A percentile compares a stretch with the other conserved stretches of the same genome.
phyloP scores from a whole-genome alignment of 2,113 vertebrate genomes.

The Larimichthys crocea region DNA sequence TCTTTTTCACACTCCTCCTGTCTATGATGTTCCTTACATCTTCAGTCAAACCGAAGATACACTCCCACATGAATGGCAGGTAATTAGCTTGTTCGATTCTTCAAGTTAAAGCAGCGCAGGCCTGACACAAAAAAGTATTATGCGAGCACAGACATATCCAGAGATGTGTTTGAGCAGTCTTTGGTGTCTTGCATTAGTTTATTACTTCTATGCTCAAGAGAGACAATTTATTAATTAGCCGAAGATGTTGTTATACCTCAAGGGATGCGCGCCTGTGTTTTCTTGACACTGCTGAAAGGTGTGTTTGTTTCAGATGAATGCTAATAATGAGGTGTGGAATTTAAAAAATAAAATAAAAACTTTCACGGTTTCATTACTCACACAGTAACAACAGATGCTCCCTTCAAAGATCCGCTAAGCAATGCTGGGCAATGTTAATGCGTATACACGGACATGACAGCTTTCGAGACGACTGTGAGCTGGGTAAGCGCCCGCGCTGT shows the following conservation, averaged over 20 bases:
- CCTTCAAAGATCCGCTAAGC: slow-evolving; percentile 20
- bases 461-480: not conserved
- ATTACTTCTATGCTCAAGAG: slow-evolving; percentile 14
- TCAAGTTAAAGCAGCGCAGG: slow-evolving; percentile 12
- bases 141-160: not conserved
- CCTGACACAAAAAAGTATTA: not conserved
- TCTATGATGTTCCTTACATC: slow-evolving; percentile 12
- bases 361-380: slow-evolving; percentile 4
- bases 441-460: slow-evolving; percentile 2
- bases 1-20: slow-evolving; percentile 29
- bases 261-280: slow-evolving; percentile 4
- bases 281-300: slow-evolving; percentile 18
- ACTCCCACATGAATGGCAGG: slow-evolving; percentile 27
- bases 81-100: slow-evolving; percentile 35
- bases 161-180: not conserved
- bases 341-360: not conserved
- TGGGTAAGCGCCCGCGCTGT: not conserved
- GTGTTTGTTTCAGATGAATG: not conserved
- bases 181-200: slow-evolving; percentile 17
- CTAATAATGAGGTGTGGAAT: not conserved
- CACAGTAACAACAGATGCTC: slow-evolving; percentile 17
- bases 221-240: slow-evolving; percentile 56
- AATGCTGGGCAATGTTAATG: not conserved
- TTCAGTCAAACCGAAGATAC: slow-evolving; percentile 1
- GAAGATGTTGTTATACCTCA: slow-evolving; percentile 34